Conservation (phyloP, 92 coral and sea anemone genomes). For the Blastomussa wellsi region DNA sequence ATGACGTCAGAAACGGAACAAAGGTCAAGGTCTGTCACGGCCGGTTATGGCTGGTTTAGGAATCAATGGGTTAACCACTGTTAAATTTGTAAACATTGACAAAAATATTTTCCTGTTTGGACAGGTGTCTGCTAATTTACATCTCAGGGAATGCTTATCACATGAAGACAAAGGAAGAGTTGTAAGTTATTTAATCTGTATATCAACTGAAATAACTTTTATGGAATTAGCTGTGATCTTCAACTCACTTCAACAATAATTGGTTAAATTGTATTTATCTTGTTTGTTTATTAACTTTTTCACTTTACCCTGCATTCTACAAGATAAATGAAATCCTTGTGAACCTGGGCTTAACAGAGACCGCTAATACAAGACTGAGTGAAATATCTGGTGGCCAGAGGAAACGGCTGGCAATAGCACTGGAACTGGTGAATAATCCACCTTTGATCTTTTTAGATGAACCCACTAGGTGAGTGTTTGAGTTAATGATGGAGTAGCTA, state of each 20-base stretch:
- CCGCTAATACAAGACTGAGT: slow-evolving; percentile 80
- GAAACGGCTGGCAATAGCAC: slow-evolving; percentile 94
- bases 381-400: slow-evolving; percentile 99
- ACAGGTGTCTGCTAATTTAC: slow-evolving; percentile 99
- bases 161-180: slow-evolving; percentile 84
- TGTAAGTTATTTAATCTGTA: slow-evolving; percentile 53
- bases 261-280: neutral
- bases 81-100: neutral
- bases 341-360: slow-evolving; percentile 83
- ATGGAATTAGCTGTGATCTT: neutral
- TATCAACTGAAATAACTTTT: neutral
- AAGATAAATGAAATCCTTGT: slow-evolving; percentile 92
- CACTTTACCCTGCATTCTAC: neutral
- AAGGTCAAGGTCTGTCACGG: no score
- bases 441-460: slow-evolving; percentile 96
- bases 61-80: no score
- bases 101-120: neutral
- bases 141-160: slow-evolving; percentile 74
- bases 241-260: neutral
- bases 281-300: neutral
- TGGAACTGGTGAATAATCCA: slow-evolving; percentile 96
- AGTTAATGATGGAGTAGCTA: no score
- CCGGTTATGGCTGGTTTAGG: no score
- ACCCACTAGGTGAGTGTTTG: slow-evolving; percentile 88
- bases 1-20: no score